Base-by-base conservation (phyloP, 2,888 invertebrate species). In the Aelia acuminata region DNA sequence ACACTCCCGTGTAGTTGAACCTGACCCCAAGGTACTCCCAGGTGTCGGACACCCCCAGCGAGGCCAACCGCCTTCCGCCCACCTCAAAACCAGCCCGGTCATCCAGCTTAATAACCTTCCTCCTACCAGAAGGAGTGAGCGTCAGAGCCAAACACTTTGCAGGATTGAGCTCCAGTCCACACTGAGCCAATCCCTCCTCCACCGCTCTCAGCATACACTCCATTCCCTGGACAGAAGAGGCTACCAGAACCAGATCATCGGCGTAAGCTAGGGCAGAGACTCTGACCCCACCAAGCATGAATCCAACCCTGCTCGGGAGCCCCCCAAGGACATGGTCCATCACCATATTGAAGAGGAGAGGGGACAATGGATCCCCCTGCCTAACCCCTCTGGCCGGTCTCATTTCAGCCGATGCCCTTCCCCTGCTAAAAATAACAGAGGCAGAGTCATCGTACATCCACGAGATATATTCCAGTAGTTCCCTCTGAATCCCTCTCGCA, bases 321-420 rank as follows among this genome's bases (percentile, higher is more conserved):
- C 3, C 84, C 13, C 13, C 88, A 5, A 91, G 85, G 43, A 90
- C 88, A n/a, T n/a, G n/a, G n/a, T n/a, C 90, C 18, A 90, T 57
- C 10, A 90, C 89, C 48, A 90, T 18, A 89, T 93, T 92, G 85
- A 93, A 93, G 1, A 92, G 80, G 4, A 92, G 63, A 1, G 92
- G 92, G 13, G 92, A 92, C 39, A 92, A 90, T 53, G 92, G 92
- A 90, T 93, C 92, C 0, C 92, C 93, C 90, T 93, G 93, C 84
- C 92, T 92, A 18, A 92, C 92, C 0, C 92, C n/a, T n/a, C n/a
- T n/a, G n/a, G 91, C 53, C 0, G 88, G 88, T 20, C 50, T 22
- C 22, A 89, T 84, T 22, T 35, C 50, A 18, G 20, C 39, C 10
- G 87, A 75, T 18, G 39, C 31, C n/a, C 53, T 20, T 11, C 87